Evolutionary conservation across 1,140 invertebrate species (phyloP).

Genomic region (Heliconius eleuchia): DNA sequence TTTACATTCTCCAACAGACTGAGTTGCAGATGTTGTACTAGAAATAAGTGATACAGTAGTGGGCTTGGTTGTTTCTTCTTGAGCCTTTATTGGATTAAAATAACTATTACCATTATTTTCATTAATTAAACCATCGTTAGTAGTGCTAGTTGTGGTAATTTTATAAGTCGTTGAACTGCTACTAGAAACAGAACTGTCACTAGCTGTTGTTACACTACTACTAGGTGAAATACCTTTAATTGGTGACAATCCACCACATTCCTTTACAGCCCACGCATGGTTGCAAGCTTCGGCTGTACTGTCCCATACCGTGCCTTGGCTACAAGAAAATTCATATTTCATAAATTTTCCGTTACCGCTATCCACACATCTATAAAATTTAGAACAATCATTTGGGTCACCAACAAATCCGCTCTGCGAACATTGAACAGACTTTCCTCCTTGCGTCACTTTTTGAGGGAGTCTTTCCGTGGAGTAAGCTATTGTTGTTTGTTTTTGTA

Average conservation of each 20-base stretch:
- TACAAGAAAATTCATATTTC: constrained; percentile 85
- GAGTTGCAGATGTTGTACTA: constrained; percentile 29
- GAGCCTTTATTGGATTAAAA: constrained; percentile 30
- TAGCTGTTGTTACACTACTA: constrained; percentile 34
- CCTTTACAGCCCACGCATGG: constrained; percentile 81
- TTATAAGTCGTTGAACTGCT: not conserved
- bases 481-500: not conserved
- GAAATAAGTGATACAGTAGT: constrained; percentile 36
- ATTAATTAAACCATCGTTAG: constrained; percentile 12
- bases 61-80: constrained; percentile 22
- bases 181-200: constrained; percentile 6
- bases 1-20: constrained; percentile 42
- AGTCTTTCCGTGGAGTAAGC: constrained; percentile 10
- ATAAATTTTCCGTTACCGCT: constrained; percentile 82
- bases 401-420: constrained; percentile 82
- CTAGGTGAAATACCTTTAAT: not conserved
- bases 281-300: constrained; percentile 83
- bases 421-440: constrained; percentile 47
- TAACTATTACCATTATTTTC: constrained; percentile 37
- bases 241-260: constrained; percentile 52
- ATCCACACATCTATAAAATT: constrained; percentile 87
- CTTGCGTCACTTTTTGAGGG: constrained; percentile 7
- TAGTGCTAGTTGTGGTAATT: constrained; percentile 18
- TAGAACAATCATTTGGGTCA: constrained; percentile 83
- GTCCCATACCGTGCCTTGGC: constrained; percentile 86